Percentiles rank a stretch among this genome's conserved stretches.
Conservation (phyloP, 2,797 vertebrate species). For the Cyprinodon diabolis region DNA sequence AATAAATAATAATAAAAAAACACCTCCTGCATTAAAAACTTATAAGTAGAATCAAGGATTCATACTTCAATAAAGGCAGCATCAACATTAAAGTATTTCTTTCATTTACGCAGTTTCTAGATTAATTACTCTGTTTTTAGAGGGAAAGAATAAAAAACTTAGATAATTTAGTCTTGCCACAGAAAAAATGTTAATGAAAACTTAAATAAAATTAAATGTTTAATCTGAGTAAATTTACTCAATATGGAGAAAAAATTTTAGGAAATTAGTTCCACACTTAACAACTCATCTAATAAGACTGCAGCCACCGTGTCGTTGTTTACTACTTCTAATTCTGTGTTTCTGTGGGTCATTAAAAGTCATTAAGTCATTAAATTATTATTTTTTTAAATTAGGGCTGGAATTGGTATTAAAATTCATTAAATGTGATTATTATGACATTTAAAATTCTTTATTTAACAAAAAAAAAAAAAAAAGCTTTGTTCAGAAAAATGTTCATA, state of each 20-base stretch:
- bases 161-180: neutral
- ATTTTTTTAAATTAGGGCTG: too few relatives aligned
- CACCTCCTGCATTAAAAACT: conserved; percentile 1
- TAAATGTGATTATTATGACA: too few relatives aligned
- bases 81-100: neutral
- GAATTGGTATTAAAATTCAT: too few relatives aligned
- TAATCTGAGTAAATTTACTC: neutral
- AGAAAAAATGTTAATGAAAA: neutral
- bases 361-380: too few relatives aligned
- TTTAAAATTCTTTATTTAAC: too few relatives aligned
- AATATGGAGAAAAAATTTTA: neutral
- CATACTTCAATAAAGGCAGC: neutral
- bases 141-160: neutral
- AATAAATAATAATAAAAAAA: neutral
- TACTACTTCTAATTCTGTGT: neutral
- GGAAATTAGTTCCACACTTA: neutral
- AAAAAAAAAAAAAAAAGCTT: too few relatives aligned
- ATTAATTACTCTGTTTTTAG: neutral
- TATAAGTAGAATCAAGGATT: neutral
- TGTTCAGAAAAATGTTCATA: too few relatives aligned
- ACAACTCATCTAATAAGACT: neutral
- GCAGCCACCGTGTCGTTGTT: neutral
- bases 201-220: neutral
- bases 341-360: too few relatives aligned
- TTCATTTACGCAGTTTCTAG: neutral